These are phyloP conservation scores for Aspiorhynchus laticeps DNA, from an alignment of 2,113 vertebrate species.

Conservation along the genomic window DNA sequence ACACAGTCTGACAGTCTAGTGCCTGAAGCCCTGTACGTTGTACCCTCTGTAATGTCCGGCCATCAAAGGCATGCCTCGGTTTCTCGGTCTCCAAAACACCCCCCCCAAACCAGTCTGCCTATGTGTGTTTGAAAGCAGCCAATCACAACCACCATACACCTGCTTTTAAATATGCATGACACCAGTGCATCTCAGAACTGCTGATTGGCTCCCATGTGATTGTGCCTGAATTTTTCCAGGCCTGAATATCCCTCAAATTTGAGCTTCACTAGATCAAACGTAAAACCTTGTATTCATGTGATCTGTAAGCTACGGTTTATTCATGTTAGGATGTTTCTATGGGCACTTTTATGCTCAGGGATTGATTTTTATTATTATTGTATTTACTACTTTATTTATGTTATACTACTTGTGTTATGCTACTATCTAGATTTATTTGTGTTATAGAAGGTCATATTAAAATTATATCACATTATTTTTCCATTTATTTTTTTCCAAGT, in stretches of 20 bases:
- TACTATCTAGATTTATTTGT: neutral
- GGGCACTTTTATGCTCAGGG: neutral
- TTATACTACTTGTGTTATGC: neutral
- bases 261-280: neutral
- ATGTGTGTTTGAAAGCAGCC: constrained; percentile 13
- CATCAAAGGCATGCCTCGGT: constrained; percentile 10
- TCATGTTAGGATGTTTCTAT: neutral
- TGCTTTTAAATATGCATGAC: constrained; percentile 71
- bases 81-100: neutral
- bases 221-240: constrained; percentile 32
- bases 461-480: neutral
- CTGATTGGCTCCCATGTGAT: constrained; percentile 73
- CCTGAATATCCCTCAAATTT: neutral
- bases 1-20: constrained; percentile 35
- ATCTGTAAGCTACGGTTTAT: neutral
- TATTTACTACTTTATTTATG: neutral
- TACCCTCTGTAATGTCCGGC: constrained; percentile 31
- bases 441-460: neutral
- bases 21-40: constrained; percentile 16
- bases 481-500: neutral
- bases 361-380: neutral
- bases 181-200: constrained; percentile 61
- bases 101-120: neutral
- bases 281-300: neutral
- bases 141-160: constrained; percentile 49